Evolutionary conservation across 2,797 vertebrate species (phyloP).

Genomic region (Harpagifer antarcticus): DNA sequence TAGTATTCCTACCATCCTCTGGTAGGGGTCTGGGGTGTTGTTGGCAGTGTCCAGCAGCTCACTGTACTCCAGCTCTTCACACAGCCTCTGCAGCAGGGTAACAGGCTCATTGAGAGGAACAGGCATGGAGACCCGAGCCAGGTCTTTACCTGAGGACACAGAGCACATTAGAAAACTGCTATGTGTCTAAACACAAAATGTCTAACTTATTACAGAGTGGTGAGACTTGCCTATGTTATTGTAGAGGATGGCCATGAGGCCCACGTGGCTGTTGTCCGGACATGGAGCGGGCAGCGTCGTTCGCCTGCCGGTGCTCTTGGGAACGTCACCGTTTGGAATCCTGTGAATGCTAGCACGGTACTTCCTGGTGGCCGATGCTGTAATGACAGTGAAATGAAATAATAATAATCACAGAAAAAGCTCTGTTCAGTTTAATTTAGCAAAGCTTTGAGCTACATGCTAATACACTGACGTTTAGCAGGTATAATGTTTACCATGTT

Average conservation of each 20-base stretch:
- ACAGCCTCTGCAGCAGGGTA: conserved; percentile 91
- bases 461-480: neutral
- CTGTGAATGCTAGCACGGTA: conserved; percentile 82
- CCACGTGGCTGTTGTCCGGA: conserved; percentile 90
- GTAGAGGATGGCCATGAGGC: conserved; percentile 91
- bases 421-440: too few species aligned
- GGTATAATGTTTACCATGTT: too few species aligned
- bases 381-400: neutral
- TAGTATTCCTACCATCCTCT: conserved; percentile 88
- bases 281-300: conserved; percentile 85
- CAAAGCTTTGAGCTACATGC: neutral
- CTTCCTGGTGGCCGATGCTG: conserved; percentile 80
- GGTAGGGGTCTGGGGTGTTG: conserved; percentile 86
- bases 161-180: neutral
- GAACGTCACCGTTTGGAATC: conserved; percentile 53
- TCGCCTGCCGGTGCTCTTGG: conserved; percentile 76
- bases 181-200: fast-evolving
- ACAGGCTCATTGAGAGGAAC: conserved; percentile 89
- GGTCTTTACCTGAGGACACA: conserved; percentile 85
- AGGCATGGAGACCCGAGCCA: conserved; percentile 93
- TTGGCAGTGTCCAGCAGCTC: conserved; percentile 90
- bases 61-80: conserved; percentile 94
- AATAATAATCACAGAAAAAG: neutral
- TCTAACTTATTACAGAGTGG: fast-evolving
- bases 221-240: conserved; percentile 89